A percentile compares a stretch with the other conserved stretches of the same genome.
phyloP scores from a whole-genome alignment of 2,797 vertebrate species.

The Alexandromys oeconomus region DNA sequence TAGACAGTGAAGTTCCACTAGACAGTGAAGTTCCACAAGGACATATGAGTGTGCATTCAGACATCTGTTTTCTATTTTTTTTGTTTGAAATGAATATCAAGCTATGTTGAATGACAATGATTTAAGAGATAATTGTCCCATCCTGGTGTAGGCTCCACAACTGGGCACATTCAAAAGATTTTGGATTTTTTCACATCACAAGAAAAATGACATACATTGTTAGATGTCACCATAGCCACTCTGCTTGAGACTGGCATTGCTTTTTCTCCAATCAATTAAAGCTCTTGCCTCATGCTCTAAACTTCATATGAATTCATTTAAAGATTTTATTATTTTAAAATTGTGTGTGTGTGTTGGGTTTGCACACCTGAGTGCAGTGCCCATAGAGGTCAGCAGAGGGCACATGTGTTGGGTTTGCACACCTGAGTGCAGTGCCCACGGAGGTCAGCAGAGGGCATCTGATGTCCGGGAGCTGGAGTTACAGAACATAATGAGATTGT shows the following conservation, averaged over 20 bases:
- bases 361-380: neutral
- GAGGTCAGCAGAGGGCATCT: neutral
- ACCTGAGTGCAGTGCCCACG: neutral
- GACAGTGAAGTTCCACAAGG: neutral
- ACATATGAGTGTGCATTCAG: neutral
- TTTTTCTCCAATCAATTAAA: neutral
- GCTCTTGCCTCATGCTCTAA: neutral
- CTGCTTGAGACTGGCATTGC: neutral
- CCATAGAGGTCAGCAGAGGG: neutral
- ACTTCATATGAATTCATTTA: neutral
- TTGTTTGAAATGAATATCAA: neutral
- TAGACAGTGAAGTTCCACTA: neutral
- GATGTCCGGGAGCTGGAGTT: neutral
- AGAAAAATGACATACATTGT: neutral
- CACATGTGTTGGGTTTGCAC: neutral
- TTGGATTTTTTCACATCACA: neutral
- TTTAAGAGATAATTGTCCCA: neutral
- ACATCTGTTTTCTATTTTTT: neutral
- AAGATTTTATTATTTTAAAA: neutral
- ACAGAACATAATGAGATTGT: neutral
- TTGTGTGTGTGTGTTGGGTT: neutral
- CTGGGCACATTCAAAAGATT: neutral
- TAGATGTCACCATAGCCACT: neutral
- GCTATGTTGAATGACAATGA: neutral
- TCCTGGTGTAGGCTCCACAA: neutral